Base-by-base conservation (phyloP, 2,797 vertebrate genomes). In the Hybognathus amarus region DNA sequence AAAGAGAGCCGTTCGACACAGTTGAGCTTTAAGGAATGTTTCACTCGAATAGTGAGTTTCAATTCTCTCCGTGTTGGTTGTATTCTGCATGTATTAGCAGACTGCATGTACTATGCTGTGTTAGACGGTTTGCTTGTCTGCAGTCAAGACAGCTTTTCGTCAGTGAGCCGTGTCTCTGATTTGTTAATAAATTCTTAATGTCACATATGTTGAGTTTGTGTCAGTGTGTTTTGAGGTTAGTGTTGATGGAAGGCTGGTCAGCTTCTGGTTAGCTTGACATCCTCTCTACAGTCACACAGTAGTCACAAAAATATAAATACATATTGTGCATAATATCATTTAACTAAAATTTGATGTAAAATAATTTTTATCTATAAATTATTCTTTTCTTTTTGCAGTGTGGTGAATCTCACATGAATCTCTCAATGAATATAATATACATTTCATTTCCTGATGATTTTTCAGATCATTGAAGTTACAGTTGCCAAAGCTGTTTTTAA, bases 21-120 rank as follows among this genome's bases (percentile, higher is more conserved):
- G 38, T 10, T 75, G 40, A 73, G 79, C 61, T 24, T 85, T 77
- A 90, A 87, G 90, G 85, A 90, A 76, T 81, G 15, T 47, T 54
- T 64, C 47, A 77, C 59, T 82, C 27, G 54, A 27, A 27, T n/a
- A 76, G 69, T 52, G 80, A 83, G 76, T 77, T 76, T 79, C 8
- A 15, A 15, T 75, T 67, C 27, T 67, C 18, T 0, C 36, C 36
- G 22, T 69, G 22, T 56, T 61, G 7, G 10, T 50, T 50, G 30
- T 61, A 74, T 36, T 59, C n/a, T 56, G 27, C 36, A 17, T 68
- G 78, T 76, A 67, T 75, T 76, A 36, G 75, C 50, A 77, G 27
- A 47, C 64, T n/a, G 83, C n/a, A 56, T 61, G 77, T 67, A 22
- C 30, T 77, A 7, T 83, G 77, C 68, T 8, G 27, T 82, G 17